Evolutionary conservation across 1,140 invertebrate species (phyloP), one percentile per base, ranked within the genome.

Genomic region (Zaprionus taronus): DNA sequence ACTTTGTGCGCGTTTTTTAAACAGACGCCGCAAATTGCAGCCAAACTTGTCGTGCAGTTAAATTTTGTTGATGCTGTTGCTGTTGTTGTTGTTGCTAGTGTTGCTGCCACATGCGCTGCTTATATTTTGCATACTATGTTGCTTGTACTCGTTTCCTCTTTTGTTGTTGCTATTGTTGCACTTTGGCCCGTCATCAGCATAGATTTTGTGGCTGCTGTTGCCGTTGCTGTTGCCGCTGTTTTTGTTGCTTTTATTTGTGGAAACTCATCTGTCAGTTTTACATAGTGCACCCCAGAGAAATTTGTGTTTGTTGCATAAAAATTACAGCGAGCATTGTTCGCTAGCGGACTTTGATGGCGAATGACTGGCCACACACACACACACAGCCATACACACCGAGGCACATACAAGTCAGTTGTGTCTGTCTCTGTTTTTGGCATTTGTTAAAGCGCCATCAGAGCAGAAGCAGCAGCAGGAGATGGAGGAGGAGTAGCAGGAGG

Each of bases 291-390:
- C 85, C 84, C 41, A 79, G 84, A 87, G 84, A 87, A 87, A 87
- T 87, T 87, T 80, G 81, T 84, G 81, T 89, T 90, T 87, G 84
- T 83, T 87, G 84, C 84, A 90, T 87, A 89, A 84, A 89, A 87
- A 87, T 87, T 84, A 87, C 85, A 84, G 71, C 72, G 74, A 67
- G 76, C 83, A 87, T 87, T 87, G 83, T 87, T 87, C 78, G 83
- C 84, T 72, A 72, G 65, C 69, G 58, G 79, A 87, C 84, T 87
- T 87, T 87, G 81, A 87, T 87, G 84, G 81, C 78, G 55, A 74
- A 87, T 80, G 83, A 72, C 74, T 72, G 69, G 28, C 69, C 62
- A 61, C 36, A 20, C 49, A 64, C 51, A 64, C 51, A 56, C 66
- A 47, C 17, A 62, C 22, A 64, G 12, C n/a, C 26, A 24, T 14